Evolutionary conservation across 1,140 invertebrate genomes (phyloP).

Genomic region (Bombus turneri): DNA sequence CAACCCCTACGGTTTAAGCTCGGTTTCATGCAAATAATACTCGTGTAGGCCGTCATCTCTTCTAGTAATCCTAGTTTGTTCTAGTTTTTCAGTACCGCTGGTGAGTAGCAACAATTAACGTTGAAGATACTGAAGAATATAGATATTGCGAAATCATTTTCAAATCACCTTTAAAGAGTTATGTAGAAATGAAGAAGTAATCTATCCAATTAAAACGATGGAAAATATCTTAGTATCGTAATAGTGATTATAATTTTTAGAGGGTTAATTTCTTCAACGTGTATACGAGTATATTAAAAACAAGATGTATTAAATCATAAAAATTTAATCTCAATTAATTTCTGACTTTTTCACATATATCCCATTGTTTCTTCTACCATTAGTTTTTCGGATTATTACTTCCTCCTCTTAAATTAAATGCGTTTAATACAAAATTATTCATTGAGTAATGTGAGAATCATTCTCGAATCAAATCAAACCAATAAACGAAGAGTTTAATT

Average conservation of each 20-base stretch:
- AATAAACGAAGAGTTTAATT: background rate
- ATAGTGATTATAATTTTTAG: background rate
- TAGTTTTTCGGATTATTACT: too few species aligned
- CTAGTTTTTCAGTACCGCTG: background rate
- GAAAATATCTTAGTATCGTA: too few species aligned
- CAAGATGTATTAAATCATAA: too few species aligned
- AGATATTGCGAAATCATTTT: background rate
- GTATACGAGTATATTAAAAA: background rate
- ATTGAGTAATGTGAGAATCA: too few species aligned
- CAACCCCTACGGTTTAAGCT: background rate
- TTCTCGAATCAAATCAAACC: too few species aligned
- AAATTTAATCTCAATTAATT: too few species aligned
- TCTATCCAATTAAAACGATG: background rate
- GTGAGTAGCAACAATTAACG: background rate
- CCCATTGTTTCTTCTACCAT: too few species aligned
- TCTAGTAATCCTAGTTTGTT: slow-evolving; percentile 1
- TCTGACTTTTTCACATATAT: too few species aligned
- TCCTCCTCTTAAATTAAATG: too few species aligned
- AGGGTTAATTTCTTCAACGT: background rate
- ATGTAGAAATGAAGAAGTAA: background rate
- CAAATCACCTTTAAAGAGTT: background rate
- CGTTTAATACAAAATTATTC: too few species aligned
- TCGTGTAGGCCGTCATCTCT: background rate
- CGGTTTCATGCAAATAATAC: slow-evolving; percentile 1
- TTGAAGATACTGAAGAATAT: background rate